Evolutionary conservation across 2,797 vertebrate genomes (phyloP).

Genomic region (Gymnodraco acuticeps): DNA sequence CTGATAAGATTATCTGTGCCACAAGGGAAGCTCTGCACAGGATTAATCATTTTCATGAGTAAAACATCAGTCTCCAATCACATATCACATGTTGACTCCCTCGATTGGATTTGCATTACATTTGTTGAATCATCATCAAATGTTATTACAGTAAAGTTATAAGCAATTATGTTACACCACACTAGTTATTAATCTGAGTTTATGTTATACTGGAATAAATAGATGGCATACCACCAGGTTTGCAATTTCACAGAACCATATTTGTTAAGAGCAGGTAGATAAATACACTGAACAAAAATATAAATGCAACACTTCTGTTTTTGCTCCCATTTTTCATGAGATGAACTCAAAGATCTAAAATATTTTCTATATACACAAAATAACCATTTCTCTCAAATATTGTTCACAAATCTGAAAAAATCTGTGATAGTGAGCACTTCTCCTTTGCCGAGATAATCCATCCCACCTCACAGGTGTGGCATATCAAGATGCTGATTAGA

Average conservation of each 20-base stretch:
- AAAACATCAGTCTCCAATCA: constrained; percentile 39
- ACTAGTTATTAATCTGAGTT: constrained; percentile 29
- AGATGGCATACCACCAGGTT: neutral
- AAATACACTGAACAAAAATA: neutral
- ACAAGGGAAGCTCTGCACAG: constrained; percentile 11
- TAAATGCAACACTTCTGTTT: no score
- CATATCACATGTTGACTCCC: constrained; percentile 39
- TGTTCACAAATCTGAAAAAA: no score
- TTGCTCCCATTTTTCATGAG: no score
- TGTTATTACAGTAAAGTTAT: constrained; percentile 36
- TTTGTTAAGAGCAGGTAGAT: neutral
- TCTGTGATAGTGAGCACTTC: no score
- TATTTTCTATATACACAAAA: no score
- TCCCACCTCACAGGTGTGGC: no score
- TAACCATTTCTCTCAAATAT: no score
- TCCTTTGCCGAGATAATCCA: no score
- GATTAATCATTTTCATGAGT: constrained; percentile 33
- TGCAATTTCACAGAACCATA: constrained; percentile 6
- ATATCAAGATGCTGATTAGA: no score
- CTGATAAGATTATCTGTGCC: constrained; percentile 30
- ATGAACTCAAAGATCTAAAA: no score
- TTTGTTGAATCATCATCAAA: constrained; percentile 35
- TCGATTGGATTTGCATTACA: constrained; percentile 38
- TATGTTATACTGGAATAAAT: constrained; percentile 4
- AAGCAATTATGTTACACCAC: constrained; percentile 29